Evolutionary conservation across 2,888 invertebrate genomes (phyloP), one percentile per base, ranked within the genome.

Genomic region (Pyrrhosoma nymphula): DNA sequence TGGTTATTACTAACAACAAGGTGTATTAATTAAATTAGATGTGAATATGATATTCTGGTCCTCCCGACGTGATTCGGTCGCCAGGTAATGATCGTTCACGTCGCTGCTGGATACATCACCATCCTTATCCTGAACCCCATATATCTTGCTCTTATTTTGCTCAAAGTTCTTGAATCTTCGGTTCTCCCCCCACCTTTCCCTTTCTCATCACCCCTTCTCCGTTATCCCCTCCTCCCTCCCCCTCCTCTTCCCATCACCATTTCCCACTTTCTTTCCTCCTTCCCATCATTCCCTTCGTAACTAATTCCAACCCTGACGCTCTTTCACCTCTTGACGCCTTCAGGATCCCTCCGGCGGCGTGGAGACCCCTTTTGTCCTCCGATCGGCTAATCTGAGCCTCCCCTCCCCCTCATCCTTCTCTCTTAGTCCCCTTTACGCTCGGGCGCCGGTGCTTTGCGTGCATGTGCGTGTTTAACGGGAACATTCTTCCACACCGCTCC

Each of bases 311-410:
- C 89, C 55, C 89, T 60, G 20, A 10, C 20, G 26, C 55, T n/a
- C 47, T 35, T n/a, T 89, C 89, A 89, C 88, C 35, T 47, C 88
- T 8, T 60, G 39, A 88, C 88, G 39, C 20, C 88, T 39, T 88
- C 47, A 23, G 47, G 16, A 88, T 60, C 91, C 69, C 93, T 63
- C 26, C 10, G 82, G 30, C 75, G 75, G 12, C 16, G 23, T 6
- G n/a, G 12, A n/a, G 30, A 82, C 69, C 93, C 93, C 93, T 93
- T 93, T 93, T 93, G 93, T 93, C 30, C 20, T 47, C 60, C 69
- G 69, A 47, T 75, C 69, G n/a, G 69, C 93, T 93, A 93, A 93
- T 75, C 93, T 93, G 69, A 69, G 47, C n/a, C 47, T 26, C 39
- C 56, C 26, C 60, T 60, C 20, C 93, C 69, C 60, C 56, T 69